phyloP scores from a whole-genome alignment of 2,888 invertebrate genomes.

The Brachylomia viminalis region DNA sequence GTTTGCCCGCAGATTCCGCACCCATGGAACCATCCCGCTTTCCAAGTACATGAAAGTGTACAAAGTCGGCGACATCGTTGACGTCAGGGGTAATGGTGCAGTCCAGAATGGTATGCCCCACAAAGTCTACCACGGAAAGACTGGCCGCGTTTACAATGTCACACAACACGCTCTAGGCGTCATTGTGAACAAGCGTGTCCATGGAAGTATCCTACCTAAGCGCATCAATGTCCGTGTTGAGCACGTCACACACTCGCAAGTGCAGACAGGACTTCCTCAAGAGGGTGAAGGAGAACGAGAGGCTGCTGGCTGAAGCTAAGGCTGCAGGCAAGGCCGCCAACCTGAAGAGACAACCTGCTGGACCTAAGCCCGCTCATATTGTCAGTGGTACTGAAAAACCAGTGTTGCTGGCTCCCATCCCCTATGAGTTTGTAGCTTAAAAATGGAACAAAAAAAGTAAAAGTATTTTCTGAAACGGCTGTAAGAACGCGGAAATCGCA shows the following conservation, averaged over 20 bases:
- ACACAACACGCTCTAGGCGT: conserved; percentile 99
- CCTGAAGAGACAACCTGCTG: conserved; percentile 96
- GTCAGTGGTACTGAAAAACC: conserved; percentile 95
- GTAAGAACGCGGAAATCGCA: neutral
- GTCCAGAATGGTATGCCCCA: conserved; percentile 99
- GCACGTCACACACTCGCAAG: conserved; percentile 99
- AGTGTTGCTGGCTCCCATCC: conserved; percentile 97
- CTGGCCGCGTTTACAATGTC: conserved; percentile 99
- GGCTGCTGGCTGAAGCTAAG: conserved; percentile 95
- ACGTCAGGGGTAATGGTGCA: conserved; percentile 99
- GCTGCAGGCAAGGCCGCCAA: conserved; percentile 93
- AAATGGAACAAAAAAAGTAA: conserved; percentile 79
- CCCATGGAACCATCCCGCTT: conserved; percentile 98
- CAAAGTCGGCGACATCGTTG: conserved; percentile 99
- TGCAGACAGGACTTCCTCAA: conserved; percentile 99
- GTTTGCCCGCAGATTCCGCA: conserved; percentile 98
- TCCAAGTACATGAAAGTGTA: conserved; percentile 99
- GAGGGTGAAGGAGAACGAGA: conserved; percentile 98
- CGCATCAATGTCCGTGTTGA: conserved; percentile 99
- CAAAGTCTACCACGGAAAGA: conserved; percentile 99
- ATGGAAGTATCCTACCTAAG: conserved; percentile 98
- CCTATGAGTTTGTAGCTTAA: conserved; percentile 99
- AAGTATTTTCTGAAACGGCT: neutral
- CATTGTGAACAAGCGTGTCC: conserved; percentile 99
- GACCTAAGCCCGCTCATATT: conserved; percentile 96